Base-by-base conservation (phyloP, 2,113 vertebrate genomes). In the Clarias macrocephalus region DNA sequence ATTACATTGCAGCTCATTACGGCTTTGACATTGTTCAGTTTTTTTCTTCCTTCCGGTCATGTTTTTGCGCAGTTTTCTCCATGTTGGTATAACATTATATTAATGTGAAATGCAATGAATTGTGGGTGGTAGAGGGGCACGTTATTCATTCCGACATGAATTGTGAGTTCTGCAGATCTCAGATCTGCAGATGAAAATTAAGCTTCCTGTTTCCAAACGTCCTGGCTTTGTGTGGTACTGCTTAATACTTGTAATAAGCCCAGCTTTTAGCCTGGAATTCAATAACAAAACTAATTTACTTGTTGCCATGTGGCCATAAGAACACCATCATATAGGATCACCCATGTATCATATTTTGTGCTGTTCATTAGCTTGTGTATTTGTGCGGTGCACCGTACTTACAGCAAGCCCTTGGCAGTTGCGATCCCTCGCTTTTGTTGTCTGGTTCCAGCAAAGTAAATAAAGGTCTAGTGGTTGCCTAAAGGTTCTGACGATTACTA, bases 1-100 rank as follows among this genome's bases (percentile, higher is more conserved):
- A 84, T 85, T 86, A 81, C 82, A 76, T 82, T 70, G 54, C 57
- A 87, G 77, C 81, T 86, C 63, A 88, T 88, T 88, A 90, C 33
- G 28, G 59, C 21, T 85, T 84, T 48, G 54, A 80, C 72, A 62
- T 83, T 80, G 70, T 48, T 79, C 48, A 5, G 33, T 5, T 18
- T 21, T 85, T 70, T 81, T 73, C 77, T 52, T 68, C 15, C 16
- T 23, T 25, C 23, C 5, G 15, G 65, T 73, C 15, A 72, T 70
- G 52, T 72, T 60, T 82, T 62, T 60, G 33, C 28, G n/a, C 21
- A 52, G 28, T 75, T 85, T 86, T 68, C 48, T 33, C 56, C 48
- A 56, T 62, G 19, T 60, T 30, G 30, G 56, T 7, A 59, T 21
- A 13, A 25, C 65, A 83, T 62, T 25, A 60, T 37, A 15, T 75